A percentile compares a stretch with the other conserved stretches of the same genome.
These are phyloP conservation scores for Chlamydotis undulata DNA, from an alignment of 2,113 vertebrate genomes.

Conservation along the genomic window DNA sequence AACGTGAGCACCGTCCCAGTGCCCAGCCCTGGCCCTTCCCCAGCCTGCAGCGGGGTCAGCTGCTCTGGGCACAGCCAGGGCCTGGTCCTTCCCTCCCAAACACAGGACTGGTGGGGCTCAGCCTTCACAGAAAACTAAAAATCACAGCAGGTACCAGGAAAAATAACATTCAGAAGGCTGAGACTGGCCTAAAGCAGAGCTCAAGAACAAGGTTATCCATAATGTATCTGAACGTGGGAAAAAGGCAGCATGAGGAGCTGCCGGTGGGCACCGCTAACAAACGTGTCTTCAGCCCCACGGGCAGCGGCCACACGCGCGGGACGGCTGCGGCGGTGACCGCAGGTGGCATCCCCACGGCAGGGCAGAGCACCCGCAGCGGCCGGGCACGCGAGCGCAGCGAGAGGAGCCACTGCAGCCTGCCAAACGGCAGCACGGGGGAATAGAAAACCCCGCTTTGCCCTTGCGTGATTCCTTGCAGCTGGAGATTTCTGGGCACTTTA, in stretches of 20 bases:
- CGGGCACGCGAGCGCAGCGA: fast-evolving
- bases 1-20: neutral
- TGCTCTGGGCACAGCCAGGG: neutral
- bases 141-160: neutral
- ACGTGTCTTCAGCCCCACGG: neutral
- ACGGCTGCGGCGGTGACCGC: neutral
- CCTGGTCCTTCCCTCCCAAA: neutral
- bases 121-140: neutral
- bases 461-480: neutral
- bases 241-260: neutral
- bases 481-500: neutral
- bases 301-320: neutral
- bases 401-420: neutral
- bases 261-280: fast-evolving
- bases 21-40: neutral
- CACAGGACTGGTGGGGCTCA: neutral
- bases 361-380: neutral
- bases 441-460: neutral
- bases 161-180: neutral
- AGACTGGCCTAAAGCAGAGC: neutral
- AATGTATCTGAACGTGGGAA: neutral
- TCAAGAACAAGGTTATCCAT: neutral
- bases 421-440: fast-evolving
- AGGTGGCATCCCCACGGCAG: neutral
- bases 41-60: neutral